These are phyloP conservation scores for Vidua macroura DNA, from an alignment of 2,113 vertebrate species.

Conservation along the genomic window DNA sequence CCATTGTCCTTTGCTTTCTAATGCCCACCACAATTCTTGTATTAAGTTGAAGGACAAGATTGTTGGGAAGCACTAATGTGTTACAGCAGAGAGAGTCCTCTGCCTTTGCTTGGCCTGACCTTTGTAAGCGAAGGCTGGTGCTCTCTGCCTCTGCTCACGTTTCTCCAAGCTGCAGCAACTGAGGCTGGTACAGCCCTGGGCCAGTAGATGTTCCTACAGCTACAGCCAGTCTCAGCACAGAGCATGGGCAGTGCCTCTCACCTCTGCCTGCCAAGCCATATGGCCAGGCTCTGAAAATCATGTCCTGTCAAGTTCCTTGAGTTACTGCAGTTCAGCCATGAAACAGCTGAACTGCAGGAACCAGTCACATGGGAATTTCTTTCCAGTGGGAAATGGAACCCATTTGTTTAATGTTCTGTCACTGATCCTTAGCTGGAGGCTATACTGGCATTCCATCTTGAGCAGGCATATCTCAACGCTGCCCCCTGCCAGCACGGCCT, in stretches of 20 bases:
- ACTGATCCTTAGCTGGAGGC: background rate
- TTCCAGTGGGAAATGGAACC: background rate
- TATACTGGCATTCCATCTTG: background rate
- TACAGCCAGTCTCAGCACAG: background rate
- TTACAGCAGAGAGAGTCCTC: background rate
- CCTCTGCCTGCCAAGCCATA: background rate
- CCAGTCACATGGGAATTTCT: background rate
- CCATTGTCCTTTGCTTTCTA: background rate
- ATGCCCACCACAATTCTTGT: background rate
- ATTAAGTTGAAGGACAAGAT: background rate
- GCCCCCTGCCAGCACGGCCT: accelerated
- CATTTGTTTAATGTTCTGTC: background rate
- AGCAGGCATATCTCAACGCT: background rate
- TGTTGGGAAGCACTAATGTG: background rate
- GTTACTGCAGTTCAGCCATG: background rate
- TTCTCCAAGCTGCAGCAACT: background rate
- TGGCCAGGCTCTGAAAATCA: background rate
- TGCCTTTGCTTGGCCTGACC: background rate
- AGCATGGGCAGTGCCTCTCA: background rate
- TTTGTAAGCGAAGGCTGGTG: background rate
- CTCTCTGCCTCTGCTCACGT: background rate
- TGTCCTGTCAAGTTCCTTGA: background rate
- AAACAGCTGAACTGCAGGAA: background rate
- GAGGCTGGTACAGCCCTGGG: background rate
- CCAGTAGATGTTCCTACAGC: accelerated